Percentiles rank a stretch among this genome's conserved stretches.
Conservation (phyloP, 2,113 vertebrate genomes). For the Myrmecobius fasciatus region DNA sequence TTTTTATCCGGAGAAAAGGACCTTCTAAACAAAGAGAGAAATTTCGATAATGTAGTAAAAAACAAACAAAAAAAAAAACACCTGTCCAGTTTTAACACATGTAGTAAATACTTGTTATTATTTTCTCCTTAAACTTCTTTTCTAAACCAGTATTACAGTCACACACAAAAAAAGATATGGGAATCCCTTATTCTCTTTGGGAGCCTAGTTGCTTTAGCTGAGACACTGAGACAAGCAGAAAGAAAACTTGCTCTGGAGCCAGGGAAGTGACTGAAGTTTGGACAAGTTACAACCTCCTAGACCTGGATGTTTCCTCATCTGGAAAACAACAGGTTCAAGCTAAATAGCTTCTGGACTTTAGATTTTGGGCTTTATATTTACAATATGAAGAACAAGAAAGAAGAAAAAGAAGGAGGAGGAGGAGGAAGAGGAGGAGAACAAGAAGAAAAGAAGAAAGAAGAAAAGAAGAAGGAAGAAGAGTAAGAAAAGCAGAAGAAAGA, state of each 20-base stretch:
- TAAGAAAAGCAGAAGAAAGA: no score
- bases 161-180: not conserved
- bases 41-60: not conserved
- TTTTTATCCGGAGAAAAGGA: conserved; percentile 27
- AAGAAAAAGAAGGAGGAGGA: no score
- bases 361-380: not conserved
- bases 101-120: not conserved
- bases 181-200: not conserved
- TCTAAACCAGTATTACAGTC: not conserved
- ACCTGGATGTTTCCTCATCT: not conserved
- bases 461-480: no score
- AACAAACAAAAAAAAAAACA: not conserved
- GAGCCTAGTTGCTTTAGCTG: not conserved
- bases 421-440: no score
- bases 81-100: not conserved
- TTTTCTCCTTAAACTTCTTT: not conserved
- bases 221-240: not conserved
- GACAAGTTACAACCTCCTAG: not conserved
- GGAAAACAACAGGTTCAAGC: not conserved
- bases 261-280: not conserved
- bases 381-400: not conserved
- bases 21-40: not conserved
- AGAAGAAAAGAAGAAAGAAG: no score
- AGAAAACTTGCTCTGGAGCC: not conserved
- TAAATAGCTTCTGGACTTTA: not conserved